These are phyloP conservation scores for Melanotaenia maccullochi DNA, from an alignment of 2,797 vertebrate genomes.

Conservation along the genomic window DNA sequence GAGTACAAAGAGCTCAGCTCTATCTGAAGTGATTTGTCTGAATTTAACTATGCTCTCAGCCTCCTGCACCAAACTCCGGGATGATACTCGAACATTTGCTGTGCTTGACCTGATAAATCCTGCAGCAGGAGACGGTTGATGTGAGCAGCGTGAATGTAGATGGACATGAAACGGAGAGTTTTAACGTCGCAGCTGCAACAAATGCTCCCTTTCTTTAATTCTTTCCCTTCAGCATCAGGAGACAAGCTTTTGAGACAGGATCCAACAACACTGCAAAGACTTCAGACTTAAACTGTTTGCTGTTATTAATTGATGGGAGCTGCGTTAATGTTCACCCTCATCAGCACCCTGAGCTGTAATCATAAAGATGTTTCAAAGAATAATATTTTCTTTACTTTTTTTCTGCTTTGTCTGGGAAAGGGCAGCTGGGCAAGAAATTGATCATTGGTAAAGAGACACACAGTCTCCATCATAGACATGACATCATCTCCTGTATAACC, in stretches of 20 bases:
- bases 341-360: neutral
- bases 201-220: neutral
- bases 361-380: neutral
- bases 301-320: neutral
- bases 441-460: constrained; percentile 68
- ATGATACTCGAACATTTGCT: neutral
- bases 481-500: constrained; percentile 78
- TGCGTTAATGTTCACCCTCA: neutral
- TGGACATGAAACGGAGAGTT: neutral
- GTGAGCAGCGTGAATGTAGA: neutral
- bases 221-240: neutral
- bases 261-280: neutral
- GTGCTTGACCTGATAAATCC: neutral
- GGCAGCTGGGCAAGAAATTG: constrained; percentile 74
- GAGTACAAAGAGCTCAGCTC: constrained; percentile 25
- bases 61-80: neutral
- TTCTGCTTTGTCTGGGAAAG: constrained; percentile 57
- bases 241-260: neutral
- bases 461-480: constrained; percentile 79
- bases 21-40: constrained; percentile 5
- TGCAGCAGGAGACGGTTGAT: neutral
- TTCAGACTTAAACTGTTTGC: neutral
- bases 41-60: neutral
- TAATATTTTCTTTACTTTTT: constrained; percentile 10
- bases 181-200: neutral